Percentiles rank a stretch among this genome's conserved stretches.
Evolutionary conservation across 2,797 vertebrate genomes (phyloP).

Genomic region (Acipenser oxyrinchus): DNA sequence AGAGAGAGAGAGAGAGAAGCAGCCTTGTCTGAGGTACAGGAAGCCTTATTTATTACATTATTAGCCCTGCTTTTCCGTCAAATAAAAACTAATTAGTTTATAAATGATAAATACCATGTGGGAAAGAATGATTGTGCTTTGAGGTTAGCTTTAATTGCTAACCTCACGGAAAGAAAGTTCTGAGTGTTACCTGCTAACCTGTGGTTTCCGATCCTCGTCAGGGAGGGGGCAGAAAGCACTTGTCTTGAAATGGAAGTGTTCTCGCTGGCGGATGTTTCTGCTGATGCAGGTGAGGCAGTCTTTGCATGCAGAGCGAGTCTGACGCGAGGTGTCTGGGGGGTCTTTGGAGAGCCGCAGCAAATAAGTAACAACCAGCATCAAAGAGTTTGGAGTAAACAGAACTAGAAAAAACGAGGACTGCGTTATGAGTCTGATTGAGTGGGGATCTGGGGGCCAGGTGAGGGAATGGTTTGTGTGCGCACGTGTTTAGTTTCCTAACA

Average conservation of each 20-base stretch:
- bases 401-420: slow-evolving; percentile 42
- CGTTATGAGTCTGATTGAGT: slow-evolving; percentile 65
- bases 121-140: no score
- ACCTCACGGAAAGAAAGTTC: no score
- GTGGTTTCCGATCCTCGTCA: no score
- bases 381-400: slow-evolving; percentile 37
- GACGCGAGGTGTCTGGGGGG: slow-evolving; percentile 40
- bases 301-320: slow-evolving; percentile 4
- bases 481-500: slow-evolving; percentile 59
- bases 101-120: no score
- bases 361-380: slow-evolving; percentile 63
- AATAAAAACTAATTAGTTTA: no score
- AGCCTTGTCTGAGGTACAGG: slow-evolving; percentile 11
- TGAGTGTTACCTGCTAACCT: no score
- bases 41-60: no score
- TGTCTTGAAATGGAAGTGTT: background rate
- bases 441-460: slow-evolving; percentile 50
- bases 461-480: slow-evolving; percentile 41
- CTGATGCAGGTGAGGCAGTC: background rate
- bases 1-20: slow-evolving; percentile 17
- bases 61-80: no score
- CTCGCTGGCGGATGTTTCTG: slow-evolving; percentile 24
- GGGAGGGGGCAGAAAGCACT: no score
- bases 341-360: slow-evolving; percentile 41
- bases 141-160: no score